Base-by-base conservation (phyloP, 2,888 invertebrate species). In the Slavum lentiscoides region DNA sequence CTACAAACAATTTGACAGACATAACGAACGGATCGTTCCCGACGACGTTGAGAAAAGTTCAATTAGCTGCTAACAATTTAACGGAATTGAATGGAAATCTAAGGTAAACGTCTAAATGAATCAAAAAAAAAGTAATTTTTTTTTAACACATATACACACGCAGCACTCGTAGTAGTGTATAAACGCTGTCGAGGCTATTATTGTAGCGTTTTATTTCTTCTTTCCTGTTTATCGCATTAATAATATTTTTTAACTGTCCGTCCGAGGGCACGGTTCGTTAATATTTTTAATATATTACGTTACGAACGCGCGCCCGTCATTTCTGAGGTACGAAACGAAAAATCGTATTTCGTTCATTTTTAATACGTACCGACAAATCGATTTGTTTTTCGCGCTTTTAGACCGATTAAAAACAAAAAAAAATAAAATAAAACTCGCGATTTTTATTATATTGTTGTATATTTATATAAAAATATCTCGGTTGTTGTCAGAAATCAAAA, bases 1-100 rank as follows among this genome's bases (percentile, higher is more conserved):
- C 92, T n/a, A 92, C 91, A 83, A 94, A 94, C 85, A 90, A 90
- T 84, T 91, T 94, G 84, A 89, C 91, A 0, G 89, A 91, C 83
- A 89, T 95, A 84, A 93, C 94, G 84, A 89, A 89, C 58, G 90
- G 91, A 75, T 90, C 93, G 0, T 88, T 94, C 77, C 94, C 94
- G 0, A 88, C 89, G 58, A 89, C 90, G 9, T 85, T 94, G 68
- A 89, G 90, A 74, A 91, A 91, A 74, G 87, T 94, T 15, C 93
- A 93, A 85, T 87, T 94, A 80, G 94, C 93, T 0, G 89, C 92
- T 17, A 94, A 95, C 87, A 90, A 91, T 84, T 88, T 95, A 67
- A 90, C 88, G 82, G 89, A 90, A 74, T 86, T 95, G 76, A 94
- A 94, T 85, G 92, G 92, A n/a, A 93, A 93, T 1, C 86, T 94